Conservation (phyloP, 2,113 vertebrate genomes). For the Cairina moschata region DNA sequence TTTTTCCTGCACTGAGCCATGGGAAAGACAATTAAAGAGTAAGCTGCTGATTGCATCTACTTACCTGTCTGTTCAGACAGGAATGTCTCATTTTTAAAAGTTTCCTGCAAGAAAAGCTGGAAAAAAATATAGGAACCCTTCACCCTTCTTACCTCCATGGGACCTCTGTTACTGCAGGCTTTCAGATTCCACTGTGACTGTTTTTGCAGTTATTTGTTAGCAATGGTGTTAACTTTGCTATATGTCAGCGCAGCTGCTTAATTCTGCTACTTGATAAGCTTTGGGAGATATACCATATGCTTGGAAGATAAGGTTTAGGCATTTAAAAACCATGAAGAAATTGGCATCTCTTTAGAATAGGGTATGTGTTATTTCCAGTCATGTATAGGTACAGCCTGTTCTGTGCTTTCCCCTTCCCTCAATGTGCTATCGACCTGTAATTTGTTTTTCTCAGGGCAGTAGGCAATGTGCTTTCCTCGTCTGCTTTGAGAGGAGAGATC, state of each 20-base stretch:
- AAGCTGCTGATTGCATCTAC: constrained; percentile 1
- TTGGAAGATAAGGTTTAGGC: background rate
- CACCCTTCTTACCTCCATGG: background rate
- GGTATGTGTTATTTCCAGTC: background rate
- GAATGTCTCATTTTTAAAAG: background rate
- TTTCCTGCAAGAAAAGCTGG: background rate
- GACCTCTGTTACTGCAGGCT: background rate
- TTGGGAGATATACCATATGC: background rate
- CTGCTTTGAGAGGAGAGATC: background rate
- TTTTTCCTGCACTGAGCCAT: background rate
- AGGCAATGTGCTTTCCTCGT: background rate
- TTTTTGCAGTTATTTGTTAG: background rate
- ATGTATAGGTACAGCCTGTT: fast-evolving
- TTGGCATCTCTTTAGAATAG: background rate
- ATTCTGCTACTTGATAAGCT: background rate
- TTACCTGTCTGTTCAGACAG: background rate
- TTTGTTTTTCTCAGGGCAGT: background rate
- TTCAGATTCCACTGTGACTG: background rate
- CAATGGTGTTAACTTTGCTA: background rate
- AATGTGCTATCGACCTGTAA: fast-evolving
- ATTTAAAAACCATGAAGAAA: background rate
- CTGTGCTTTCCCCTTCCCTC: background rate
- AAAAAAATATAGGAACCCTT: background rate
- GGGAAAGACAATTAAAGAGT: background rate
- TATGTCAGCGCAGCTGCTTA: background rate